Conservation (phyloP, 2,113 vertebrate species). For the Odontophorus gujanensis region DNA sequence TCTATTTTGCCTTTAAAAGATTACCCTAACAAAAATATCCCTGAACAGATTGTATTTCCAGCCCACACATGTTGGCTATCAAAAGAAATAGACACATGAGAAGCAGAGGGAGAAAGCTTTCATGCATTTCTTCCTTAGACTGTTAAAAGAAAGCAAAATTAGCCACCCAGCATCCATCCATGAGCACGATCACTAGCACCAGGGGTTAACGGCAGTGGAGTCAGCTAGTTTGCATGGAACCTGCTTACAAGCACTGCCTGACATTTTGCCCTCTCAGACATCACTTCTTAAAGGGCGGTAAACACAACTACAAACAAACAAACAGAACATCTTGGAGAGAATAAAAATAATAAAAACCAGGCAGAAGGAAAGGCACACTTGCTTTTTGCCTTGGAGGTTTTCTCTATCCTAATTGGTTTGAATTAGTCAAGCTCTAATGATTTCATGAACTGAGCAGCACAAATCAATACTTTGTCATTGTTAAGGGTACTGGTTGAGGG, state of each 20-base stretch:
- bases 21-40: slow-evolving; percentile 34
- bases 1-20: slow-evolving; percentile 21
- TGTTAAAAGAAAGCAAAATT: background rate
- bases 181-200: background rate
- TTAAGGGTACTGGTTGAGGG: accelerated
- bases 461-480: background rate
- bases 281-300: background rate
- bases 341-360: background rate
- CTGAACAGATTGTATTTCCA: slow-evolving; percentile 46
- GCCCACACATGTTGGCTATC: slow-evolving; percentile 56
- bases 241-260: accelerated
- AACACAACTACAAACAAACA: background rate
- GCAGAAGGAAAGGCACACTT: background rate
- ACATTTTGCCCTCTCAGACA: background rate
- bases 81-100: slow-evolving; percentile 14
- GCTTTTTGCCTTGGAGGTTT: background rate
- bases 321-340: background rate
- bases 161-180: background rate
- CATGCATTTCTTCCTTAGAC: background rate
- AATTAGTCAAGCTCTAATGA: accelerated
- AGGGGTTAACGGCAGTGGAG: background rate
- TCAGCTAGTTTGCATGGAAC: background rate
- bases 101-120: background rate
- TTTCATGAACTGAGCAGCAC: background rate
- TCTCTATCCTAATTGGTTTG: background rate